phyloP scores from a whole-genome alignment of 2,888 invertebrate species.

The Melikaiella ostensackeni region DNA sequence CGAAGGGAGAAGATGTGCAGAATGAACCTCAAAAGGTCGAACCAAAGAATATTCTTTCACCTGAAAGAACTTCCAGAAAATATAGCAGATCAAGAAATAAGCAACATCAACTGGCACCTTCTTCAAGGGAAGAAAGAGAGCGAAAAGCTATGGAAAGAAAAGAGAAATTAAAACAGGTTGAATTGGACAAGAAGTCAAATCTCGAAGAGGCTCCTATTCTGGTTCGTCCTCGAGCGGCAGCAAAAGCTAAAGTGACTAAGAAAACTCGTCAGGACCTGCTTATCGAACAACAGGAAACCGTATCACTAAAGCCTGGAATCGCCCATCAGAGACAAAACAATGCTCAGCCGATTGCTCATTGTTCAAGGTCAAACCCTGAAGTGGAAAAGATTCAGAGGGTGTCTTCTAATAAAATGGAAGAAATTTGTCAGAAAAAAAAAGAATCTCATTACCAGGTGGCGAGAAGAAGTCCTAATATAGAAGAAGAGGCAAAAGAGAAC shows the following conservation, averaged over 20 bases:
- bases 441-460: neutral
- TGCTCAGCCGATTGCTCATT: constrained; percentile 10
- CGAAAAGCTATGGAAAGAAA: constrained; percentile 75
- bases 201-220: constrained; percentile 10
- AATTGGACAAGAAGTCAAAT: neutral
- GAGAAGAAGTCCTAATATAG: neutral
- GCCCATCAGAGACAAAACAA: constrained; percentile 22
- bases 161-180: constrained; percentile 78
- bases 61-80: neutral
- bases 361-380: constrained; percentile 11
- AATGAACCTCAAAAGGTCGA: neutral
- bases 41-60: neutral
- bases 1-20: neutral
- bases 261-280: constrained; percentile 80
- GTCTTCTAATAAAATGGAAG: neutral
- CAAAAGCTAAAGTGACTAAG: constrained; percentile 78
- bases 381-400: neutral
- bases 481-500: neutral
- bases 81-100: neutral
- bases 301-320: neutral
- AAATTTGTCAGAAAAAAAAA: neutral
- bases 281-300: constrained; percentile 43
- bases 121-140: constrained; percentile 13
- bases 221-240: constrained; percentile 57
- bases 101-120: neutral